These are phyloP conservation scores for Dryobota labecula DNA, from an alignment of 2,888 invertebrate species.

Conservation along the genomic window DNA sequence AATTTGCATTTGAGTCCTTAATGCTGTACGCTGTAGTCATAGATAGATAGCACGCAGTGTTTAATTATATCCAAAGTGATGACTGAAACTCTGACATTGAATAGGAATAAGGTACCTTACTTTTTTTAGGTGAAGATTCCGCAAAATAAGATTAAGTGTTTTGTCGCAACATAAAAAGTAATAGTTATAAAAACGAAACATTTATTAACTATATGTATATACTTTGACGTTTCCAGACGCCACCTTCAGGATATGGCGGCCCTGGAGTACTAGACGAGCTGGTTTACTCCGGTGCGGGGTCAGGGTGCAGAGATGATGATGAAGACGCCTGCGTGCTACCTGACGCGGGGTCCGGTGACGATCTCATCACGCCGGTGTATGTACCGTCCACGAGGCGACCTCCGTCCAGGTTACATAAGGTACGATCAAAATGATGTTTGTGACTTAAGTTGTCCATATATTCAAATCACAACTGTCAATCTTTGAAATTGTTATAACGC, in stretches of 20 bases:
- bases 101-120: too few relatives aligned
- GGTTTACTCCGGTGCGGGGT: slow-evolving; percentile 97
- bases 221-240: slow-evolving; percentile 91
- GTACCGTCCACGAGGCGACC: slow-evolving; percentile 94
- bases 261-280: slow-evolving; percentile 95
- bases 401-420: slow-evolving; percentile 80
- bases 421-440: slow-evolving; percentile 28
- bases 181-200: background rate
- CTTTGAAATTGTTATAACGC: background rate
- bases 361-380: slow-evolving; percentile 97
- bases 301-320: slow-evolving; percentile 97
- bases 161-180: background rate
- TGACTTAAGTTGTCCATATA: background rate
- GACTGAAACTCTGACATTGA: too few relatives aligned
- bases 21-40: background rate
- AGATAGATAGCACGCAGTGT: background rate
- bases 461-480: background rate
- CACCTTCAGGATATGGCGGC: slow-evolving; percentile 93
- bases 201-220: background rate
- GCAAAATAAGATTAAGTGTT: background rate
- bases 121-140: too few relatives aligned
- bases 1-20: background rate
- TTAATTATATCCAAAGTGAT: background rate
- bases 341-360: slow-evolving; percentile 96
- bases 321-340: slow-evolving; percentile 97